Percentiles rank a stretch among this genome's conserved stretches.
phyloP scores from a whole-genome alignment of 2,113 vertebrate species.

The Saguinus midas region DNA sequence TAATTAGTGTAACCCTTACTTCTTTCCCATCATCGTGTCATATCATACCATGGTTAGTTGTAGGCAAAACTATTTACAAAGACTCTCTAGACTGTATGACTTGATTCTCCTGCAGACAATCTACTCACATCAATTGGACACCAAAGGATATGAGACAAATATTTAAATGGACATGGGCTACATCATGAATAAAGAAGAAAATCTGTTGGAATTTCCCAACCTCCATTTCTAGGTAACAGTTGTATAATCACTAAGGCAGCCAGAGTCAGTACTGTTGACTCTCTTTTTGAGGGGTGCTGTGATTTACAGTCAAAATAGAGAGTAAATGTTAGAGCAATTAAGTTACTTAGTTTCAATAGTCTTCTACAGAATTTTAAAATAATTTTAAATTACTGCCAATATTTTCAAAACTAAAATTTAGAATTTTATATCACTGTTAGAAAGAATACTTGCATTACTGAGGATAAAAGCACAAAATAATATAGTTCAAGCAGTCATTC shows the following conservation, averaged over 20 bases:
- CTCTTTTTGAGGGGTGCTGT: not conserved
- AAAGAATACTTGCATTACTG: not conserved
- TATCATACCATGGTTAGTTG: not conserved
- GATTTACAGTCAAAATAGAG: not conserved
- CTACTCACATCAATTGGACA: slow-evolving; percentile 20
- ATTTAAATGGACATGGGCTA: slow-evolving; percentile 33
- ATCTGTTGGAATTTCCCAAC: slow-evolving; percentile 39
- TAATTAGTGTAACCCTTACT: slow-evolving; percentile 34
- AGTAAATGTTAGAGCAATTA: not conserved
- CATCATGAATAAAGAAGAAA: slow-evolving; percentile 1
- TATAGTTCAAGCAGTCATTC: not conserved
- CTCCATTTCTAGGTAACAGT: slow-evolving; percentile 34
- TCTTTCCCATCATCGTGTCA: not conserved
- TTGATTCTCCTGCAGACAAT: slow-evolving; percentile 3
- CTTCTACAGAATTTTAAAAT: not conserved
- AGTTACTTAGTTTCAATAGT: not conserved
- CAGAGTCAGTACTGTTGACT: not conserved
- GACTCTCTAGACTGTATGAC: not conserved
- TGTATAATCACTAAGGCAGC: not conserved
- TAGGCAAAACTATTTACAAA: slow-evolving; percentile 31
- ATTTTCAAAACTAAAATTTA: slow-evolving; percentile 16
- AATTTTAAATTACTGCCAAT: not conserved
- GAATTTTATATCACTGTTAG: not conserved
- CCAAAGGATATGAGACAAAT: slow-evolving; percentile 45
- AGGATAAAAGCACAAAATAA: not conserved